Evolutionary conservation across 2,888 invertebrate genomes (phyloP), one percentile per base, ranked within the genome.

Genomic region (Tribolium freemani): DNA sequence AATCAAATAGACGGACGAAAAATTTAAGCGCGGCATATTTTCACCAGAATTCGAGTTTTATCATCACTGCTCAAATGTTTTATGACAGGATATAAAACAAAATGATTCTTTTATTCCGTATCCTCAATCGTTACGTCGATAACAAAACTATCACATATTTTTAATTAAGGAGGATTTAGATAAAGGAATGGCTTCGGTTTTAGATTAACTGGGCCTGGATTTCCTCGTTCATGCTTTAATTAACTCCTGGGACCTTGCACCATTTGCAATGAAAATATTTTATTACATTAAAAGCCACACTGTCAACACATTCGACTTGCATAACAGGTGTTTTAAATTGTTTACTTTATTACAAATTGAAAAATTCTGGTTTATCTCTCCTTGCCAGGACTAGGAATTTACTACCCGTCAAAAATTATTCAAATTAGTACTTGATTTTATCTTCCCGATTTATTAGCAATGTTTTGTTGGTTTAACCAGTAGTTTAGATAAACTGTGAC

Each of bases 81-180:
- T 58, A 58, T 38, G 58, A 58, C 45, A 5, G 31, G 31, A 38
- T 45, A 58, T 58, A 58, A 58, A 58, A 58, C 45, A 45, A 45
- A 58, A 58, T 21, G 58, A 11, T 46, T 46, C 58, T 58, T 58
- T 58, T 58, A 58, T 58, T 38, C 44, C 44, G 58, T 45, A 21
- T 6, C 20, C 56, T 26, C 30, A 30, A 21, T 54, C 31, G 54
- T 54, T 54, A 11, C 44, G 31, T 6, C 45, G 58, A 58, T 58
- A 58, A 58, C 38, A 38, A 21, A 38, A 9, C 58, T 16, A 45
- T 20, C 21, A 38, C 38, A 58, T 58, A 58, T 58, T 58, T 26
- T 58, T 58, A 58, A 58, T 58, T 58, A 58, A 45, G 26, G 45
- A 44, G 9, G 13, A 16, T 58, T 58, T 16, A 58, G 58, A 58